phyloP scores from a whole-genome alignment of 2,888 invertebrate genomes.

The Heliconius ethilla region DNA sequence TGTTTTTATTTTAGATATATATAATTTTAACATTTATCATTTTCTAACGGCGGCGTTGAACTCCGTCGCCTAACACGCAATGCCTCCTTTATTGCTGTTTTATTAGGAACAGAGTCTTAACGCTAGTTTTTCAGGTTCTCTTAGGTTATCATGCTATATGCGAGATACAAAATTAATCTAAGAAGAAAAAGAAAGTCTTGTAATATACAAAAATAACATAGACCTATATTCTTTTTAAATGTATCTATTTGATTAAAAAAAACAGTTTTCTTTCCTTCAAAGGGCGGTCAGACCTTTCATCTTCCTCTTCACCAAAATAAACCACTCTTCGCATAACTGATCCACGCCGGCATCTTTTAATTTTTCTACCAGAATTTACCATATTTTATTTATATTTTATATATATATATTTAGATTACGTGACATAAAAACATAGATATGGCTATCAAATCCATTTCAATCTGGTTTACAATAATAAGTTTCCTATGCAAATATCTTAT shows the following conservation, averaged over 20 bases:
- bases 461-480: constrained; percentile 39
- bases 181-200: too few species aligned
- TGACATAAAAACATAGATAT: constrained; percentile 21
- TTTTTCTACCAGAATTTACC: not conserved
- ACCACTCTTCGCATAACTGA: not conserved
- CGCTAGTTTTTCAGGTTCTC: too few species aligned
- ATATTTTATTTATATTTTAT: constrained; percentile 1
- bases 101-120: too few species aligned
- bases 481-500: constrained; percentile 42
- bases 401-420: constrained; percentile 10
- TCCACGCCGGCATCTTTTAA: not conserved
- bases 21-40: not conserved
- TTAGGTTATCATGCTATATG: too few species aligned
- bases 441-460: constrained; percentile 33
- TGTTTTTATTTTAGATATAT: not conserved
- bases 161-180: too few species aligned
- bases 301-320: not conserved
- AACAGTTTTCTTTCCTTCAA: too few species aligned
- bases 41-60: not conserved
- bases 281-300: too few species aligned
- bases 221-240: too few species aligned
- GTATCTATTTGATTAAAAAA: too few species aligned
- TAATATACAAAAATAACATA: too few species aligned
- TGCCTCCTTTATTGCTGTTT: not conserved
- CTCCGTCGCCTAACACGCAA: not conserved